These are phyloP conservation scores for Ceyx margarethae DNA, from an alignment of 2,113 vertebrate genomes.

Conservation along the genomic window DNA sequence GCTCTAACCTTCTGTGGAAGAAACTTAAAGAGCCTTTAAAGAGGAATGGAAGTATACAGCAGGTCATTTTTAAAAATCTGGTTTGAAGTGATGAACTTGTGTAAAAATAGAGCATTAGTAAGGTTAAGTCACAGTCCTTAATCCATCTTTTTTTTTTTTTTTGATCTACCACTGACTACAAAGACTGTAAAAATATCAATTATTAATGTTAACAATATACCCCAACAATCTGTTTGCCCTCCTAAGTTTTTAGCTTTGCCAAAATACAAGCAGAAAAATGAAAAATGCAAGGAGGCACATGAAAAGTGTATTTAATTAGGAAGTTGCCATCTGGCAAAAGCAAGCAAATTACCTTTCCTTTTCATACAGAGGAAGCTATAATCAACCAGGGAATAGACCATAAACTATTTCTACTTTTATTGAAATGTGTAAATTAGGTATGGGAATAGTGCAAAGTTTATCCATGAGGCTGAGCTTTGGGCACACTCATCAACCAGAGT, in stretches of 20 bases:
- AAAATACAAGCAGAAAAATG: constrained; percentile 12
- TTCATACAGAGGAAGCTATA: background rate
- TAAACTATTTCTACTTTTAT: constrained; percentile 4
- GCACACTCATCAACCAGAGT: background rate
- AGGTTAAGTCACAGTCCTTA: background rate
- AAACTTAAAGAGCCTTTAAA: background rate
- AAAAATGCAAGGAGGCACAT: background rate
- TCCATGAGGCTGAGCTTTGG: background rate
- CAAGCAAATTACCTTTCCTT: constrained; percentile 2
- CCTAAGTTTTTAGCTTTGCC: constrained; percentile 7
- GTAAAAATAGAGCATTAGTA: background rate
- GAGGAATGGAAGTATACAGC: background rate
- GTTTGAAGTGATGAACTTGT: background rate
- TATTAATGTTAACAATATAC: background rate
- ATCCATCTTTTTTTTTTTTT: background rate
- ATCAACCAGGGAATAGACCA: background rate
- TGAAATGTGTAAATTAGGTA: background rate
- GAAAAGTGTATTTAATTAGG: constrained; percentile 39
- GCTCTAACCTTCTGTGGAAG: background rate
- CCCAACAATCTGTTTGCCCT: background rate
- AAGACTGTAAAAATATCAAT: background rate
- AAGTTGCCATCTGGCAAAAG: constrained; percentile 25
- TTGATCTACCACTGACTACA: background rate
- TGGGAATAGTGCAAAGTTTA: background rate
- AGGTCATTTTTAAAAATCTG: background rate